Conservation (phyloP, 2,797 vertebrate species). For the Acanthis flammea region DNA sequence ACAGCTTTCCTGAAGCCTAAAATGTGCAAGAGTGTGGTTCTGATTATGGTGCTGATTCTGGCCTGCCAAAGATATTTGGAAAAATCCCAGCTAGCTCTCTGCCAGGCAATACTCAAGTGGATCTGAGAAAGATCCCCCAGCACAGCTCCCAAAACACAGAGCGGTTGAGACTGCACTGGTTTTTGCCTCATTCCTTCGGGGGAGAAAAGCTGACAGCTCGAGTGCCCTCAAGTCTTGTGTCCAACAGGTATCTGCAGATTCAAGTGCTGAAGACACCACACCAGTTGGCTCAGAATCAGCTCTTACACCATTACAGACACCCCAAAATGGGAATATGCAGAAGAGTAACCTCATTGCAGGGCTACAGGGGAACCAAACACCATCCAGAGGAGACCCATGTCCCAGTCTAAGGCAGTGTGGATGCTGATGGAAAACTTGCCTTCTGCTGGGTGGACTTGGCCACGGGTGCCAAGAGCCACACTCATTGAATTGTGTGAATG, state of each 20-base stretch:
- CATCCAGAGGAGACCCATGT: not conserved
- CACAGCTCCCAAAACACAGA: not conserved
- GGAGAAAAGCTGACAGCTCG: not conserved
- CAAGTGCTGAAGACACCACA: not conserved
- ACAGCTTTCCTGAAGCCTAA: not conserved
- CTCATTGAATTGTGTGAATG: not conserved
- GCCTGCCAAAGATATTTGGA: not conserved
- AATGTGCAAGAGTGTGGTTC: not conserved
- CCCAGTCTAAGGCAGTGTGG: not conserved
- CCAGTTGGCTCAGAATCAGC: not conserved
- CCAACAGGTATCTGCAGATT: not conserved
- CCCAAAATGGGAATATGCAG: not conserved
- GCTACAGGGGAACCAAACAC: not conserved
- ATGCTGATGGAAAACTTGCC: not conserved
- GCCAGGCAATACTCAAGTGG: not conserved
- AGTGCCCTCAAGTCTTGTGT: not conserved
- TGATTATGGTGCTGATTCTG: not conserved
- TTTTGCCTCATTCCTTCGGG: not conserved
- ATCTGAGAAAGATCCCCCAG: not conserved
- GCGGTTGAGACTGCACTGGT: not conserved
- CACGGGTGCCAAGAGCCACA: not conserved
- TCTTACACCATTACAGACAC: not conserved
- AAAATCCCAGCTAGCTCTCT: not conserved
- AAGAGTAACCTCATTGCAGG: not conserved
- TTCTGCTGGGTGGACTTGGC: not conserved